phyloP scores from a whole-genome alignment of 2,888 invertebrate species.

The Drosophila silvestris region DNA sequence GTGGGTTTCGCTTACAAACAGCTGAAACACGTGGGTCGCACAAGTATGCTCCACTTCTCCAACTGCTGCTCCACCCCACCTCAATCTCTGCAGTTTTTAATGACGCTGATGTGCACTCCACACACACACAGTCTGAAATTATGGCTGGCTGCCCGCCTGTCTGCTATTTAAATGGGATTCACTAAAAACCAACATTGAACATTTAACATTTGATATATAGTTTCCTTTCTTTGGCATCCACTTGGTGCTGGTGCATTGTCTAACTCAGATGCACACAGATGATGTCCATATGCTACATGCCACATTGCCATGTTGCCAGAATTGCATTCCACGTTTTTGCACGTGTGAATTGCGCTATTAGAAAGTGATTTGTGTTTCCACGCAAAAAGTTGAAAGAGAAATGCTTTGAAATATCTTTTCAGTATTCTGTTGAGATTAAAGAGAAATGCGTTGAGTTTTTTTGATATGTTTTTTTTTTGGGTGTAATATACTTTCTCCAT shows the following conservation, averaged over 20 bases:
- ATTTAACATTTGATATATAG: conserved; percentile 55
- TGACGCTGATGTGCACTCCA: conserved; percentile 13
- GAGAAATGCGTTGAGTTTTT: not conserved
- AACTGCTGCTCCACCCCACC: not conserved
- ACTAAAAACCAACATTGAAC: conserved; percentile 44
- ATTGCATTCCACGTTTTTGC: conserved; percentile 30
- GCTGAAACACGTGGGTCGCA: conserved; percentile 48
- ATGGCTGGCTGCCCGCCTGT: conserved; percentile 18
- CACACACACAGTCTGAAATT: conserved; percentile 5
- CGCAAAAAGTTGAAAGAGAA: conserved; percentile 10
- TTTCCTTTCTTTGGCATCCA: conserved; percentile 34
- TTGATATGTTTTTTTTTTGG: not conserved
- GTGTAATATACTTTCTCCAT: conserved; percentile 4
- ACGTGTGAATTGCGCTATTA: conserved; percentile 33
- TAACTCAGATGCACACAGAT: conserved; percentile 17
- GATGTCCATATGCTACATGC: conserved; percentile 30
- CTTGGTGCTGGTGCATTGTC: conserved; percentile 6
- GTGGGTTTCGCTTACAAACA: conserved; percentile 59
- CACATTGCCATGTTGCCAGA: conserved; percentile 2
- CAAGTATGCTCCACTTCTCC: conserved; percentile 46
- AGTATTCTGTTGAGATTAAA: not conserved
- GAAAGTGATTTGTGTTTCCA: conserved; percentile 43
- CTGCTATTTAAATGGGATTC: conserved; percentile 49
- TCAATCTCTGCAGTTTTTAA: conserved; percentile 3
- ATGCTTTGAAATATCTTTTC: conserved; percentile 1